Evolutionary conservation across 2,797 vertebrate genomes (phyloP).

Genomic region (Lindbergichthys nudifrons): DNA sequence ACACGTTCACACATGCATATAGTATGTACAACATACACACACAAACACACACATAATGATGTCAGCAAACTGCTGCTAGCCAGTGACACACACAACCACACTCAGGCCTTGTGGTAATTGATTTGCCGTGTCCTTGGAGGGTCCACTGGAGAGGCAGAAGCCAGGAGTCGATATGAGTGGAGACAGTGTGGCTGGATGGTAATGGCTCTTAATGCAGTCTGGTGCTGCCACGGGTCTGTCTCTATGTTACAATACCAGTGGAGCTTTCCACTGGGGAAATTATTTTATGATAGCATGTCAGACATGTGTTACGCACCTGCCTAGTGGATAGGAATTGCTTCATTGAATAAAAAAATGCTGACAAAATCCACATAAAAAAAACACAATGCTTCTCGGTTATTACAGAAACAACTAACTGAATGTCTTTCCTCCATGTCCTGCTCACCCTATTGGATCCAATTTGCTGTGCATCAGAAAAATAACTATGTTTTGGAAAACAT

Average conservation of each 20-base stretch:
- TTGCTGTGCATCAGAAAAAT: too few relatives aligned
- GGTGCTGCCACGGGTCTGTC: slow-evolving; percentile 21
- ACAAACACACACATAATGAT: slow-evolving; percentile 16
- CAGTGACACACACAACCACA: slow-evolving; percentile 31
- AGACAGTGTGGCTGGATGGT: slow-evolving; percentile 66
- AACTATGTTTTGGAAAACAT: too few relatives aligned
- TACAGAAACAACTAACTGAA: background rate
- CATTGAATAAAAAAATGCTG: slow-evolving; percentile 4
- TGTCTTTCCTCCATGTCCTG: too few relatives aligned
- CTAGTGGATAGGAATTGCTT: background rate
- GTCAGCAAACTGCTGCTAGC: background rate
- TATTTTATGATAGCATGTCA: slow-evolving; percentile 15
- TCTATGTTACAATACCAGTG: slow-evolving; percentile 32
- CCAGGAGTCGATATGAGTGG: slow-evolving; percentile 68
- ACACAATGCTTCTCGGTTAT: background rate
- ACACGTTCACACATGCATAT: slow-evolving; percentile 19
- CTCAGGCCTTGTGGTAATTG: slow-evolving; percentile 58
- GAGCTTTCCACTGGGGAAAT: slow-evolving; percentile 28
- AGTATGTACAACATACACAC: background rate
- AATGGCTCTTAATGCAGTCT: slow-evolving; percentile 64
- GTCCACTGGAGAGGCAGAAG: slow-evolving; percentile 35
- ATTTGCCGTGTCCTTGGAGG: slow-evolving; percentile 55
- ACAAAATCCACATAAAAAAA: background rate
- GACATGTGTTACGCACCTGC: slow-evolving; percentile 5
- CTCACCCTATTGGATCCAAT: too few relatives aligned